A percentile compares a stretch with the other conserved stretches of the same genome.
phyloP scores from a whole-genome alignment of 1,140 invertebrate genomes.

The Aleiodes sp. region DNA sequence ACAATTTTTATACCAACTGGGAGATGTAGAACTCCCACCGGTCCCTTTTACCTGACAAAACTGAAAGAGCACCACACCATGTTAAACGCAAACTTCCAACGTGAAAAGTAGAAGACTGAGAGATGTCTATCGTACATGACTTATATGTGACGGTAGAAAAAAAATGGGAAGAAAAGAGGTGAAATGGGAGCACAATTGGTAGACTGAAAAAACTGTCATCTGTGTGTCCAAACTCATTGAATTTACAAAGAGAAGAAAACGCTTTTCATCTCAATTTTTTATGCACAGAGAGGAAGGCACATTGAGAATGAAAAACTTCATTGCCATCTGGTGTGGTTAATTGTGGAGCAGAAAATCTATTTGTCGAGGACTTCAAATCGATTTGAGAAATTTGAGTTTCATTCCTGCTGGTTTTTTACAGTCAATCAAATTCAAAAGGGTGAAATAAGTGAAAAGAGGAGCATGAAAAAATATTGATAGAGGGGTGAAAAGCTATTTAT shows the following conservation, averaged over 20 bases:
- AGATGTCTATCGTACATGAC: not conserved
- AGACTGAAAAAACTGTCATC: not conserved
- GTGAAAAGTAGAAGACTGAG: not conserved
- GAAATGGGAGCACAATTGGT: not conserved
- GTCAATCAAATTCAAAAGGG: not conserved
- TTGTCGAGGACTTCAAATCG: not conserved
- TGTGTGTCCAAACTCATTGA: not conserved
- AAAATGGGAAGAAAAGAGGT: not conserved
- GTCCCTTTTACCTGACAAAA: conserved; percentile 14
- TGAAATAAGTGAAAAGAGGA: not conserved
- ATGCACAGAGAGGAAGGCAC: not conserved
- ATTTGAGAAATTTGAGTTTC: not conserved
- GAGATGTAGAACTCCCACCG: conserved; percentile 7
- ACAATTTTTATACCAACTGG: conserved; percentile 12
- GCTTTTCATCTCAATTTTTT: not conserved
- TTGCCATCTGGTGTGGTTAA: not conserved
- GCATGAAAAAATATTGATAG: not conserved
- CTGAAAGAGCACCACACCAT: not conserved
- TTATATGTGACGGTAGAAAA: not conserved
- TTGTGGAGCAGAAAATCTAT: not conserved
- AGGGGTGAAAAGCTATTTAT: not conserved
- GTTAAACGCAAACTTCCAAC: not conserved
- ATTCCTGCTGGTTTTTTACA: not conserved
- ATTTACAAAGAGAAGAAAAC: not conserved
- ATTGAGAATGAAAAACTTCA: not conserved